phyloP scores from a whole-genome alignment of 2,113 vertebrate species.

The Sinosuthora webbiana region DNA sequence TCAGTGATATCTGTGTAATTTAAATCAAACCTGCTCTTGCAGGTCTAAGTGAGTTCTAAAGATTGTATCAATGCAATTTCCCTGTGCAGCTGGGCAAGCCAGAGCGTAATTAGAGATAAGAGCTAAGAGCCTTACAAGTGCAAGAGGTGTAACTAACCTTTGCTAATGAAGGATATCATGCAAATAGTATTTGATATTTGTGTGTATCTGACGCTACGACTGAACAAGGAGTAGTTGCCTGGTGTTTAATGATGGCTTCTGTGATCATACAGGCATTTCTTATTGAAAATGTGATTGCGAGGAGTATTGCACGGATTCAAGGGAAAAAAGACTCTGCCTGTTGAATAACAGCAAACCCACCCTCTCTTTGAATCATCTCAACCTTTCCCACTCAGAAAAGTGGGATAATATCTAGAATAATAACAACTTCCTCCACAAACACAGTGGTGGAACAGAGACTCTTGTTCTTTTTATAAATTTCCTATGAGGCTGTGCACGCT shows the following conservation, averaged over 20 bases:
- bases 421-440: not conserved
- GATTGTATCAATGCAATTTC: slow-evolving; percentile 59
- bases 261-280: not conserved
- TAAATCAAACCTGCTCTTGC: slow-evolving; percentile 32
- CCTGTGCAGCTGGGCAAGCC: slow-evolving; percentile 41
- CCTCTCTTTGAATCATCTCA: not conserved
- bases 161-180: slow-evolving; percentile 47
- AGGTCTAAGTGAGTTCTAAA: slow-evolving; percentile 45
- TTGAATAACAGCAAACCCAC: not conserved
- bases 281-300: not conserved
- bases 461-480: not conserved
- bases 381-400: not conserved
- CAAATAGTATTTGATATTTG: slow-evolving; percentile 24
- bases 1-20: slow-evolving; percentile 42
- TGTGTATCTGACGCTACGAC: not conserved
- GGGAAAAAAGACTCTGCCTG: not conserved
- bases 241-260: not conserved
- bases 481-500: not conserved
- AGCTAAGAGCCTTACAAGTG: not conserved
- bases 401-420: not conserved
- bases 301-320: not conserved
- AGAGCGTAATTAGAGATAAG: slow-evolving; percentile 35
- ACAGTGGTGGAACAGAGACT: not conserved
- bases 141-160: slow-evolving; percentile 47
- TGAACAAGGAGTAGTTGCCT: not conserved